A percentile compares a stretch with the other conserved stretches of the same genome.
Conservation (phyloP, 2,113 vertebrate species). For the Halichoerus grypus region DNA sequence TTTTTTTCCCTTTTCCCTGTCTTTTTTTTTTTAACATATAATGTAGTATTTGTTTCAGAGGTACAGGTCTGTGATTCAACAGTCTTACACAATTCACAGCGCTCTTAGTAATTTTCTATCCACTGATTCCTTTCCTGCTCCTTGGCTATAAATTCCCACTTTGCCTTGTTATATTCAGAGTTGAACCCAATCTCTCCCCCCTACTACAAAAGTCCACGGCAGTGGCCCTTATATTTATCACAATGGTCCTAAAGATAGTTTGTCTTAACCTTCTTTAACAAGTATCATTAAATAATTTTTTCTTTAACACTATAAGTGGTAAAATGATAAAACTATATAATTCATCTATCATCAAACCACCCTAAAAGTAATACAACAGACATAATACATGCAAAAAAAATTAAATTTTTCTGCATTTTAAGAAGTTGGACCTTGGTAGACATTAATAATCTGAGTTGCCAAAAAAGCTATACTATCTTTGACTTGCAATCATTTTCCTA, state of each 20-base stretch:
- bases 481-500: neutral
- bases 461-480: neutral
- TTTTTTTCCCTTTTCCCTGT: too few relatives aligned
- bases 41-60: too few relatives aligned
- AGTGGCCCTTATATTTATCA: neutral
- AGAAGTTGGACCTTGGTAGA: neutral
- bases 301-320: neutral
- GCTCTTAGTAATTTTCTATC: neutral
- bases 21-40: too few relatives aligned
- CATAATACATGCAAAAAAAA: neutral
- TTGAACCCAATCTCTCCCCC: neutral
- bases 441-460: neutral
- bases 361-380: neutral
- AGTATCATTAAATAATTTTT: neutral
- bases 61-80: too few relatives aligned
- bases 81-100: too few relatives aligned
- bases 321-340: neutral
- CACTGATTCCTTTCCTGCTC: neutral
- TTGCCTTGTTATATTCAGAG: neutral
- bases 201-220: neutral
- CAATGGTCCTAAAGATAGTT: neutral
- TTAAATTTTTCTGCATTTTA: neutral
- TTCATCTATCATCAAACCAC: neutral
- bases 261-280: neutral
- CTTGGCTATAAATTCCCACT: neutral